phyloP scores from a whole-genome alignment of 2,888 invertebrate species.

The Galerucella pusilla region DNA sequence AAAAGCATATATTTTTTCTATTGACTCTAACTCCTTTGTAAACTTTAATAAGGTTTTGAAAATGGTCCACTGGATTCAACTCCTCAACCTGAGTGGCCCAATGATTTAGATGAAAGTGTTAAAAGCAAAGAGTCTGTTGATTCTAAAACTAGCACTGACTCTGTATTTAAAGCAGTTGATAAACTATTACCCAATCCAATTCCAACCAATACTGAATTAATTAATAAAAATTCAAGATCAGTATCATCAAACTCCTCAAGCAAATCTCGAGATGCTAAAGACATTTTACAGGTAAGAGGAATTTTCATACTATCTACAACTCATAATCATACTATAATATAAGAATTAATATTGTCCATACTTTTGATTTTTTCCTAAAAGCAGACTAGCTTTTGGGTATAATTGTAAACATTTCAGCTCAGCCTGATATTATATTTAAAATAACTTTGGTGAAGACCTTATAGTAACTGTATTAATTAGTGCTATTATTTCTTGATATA shows the following conservation, averaged over 20 bases:
- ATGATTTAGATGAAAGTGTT: constrained; percentile 38
- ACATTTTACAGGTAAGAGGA: constrained; percentile 30
- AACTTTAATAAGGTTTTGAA: constrained; percentile 11
- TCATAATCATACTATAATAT: no score
- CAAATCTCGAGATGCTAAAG: constrained; percentile 40
- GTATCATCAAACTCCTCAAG: constrained; percentile 21
- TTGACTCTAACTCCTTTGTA: not conserved
- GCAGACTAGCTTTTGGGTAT: no score
- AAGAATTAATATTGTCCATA: no score
- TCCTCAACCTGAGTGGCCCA: constrained; percentile 47
- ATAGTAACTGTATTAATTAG: no score
- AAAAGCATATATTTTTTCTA: not conserved
- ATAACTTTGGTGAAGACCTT: no score
- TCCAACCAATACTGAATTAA: constrained; percentile 3
- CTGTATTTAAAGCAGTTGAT: constrained; percentile 47
- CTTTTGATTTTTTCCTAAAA: no score
- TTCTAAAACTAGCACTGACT: constrained; percentile 37
- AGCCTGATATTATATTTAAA: no score
- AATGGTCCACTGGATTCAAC: constrained; percentile 41
- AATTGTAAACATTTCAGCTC: no score
- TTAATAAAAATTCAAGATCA: constrained; percentile 28
- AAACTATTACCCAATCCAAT: constrained; percentile 35
- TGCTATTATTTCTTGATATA: no score
- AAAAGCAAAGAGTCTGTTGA: constrained; percentile 32
- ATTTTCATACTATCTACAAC: not conserved